Percentiles rank a stretch among this genome's conserved stretches.
These are phyloP conservation scores for Varanus salvator DNA, from an alignment of 2,113 vertebrate species.

Conservation along the genomic window DNA sequence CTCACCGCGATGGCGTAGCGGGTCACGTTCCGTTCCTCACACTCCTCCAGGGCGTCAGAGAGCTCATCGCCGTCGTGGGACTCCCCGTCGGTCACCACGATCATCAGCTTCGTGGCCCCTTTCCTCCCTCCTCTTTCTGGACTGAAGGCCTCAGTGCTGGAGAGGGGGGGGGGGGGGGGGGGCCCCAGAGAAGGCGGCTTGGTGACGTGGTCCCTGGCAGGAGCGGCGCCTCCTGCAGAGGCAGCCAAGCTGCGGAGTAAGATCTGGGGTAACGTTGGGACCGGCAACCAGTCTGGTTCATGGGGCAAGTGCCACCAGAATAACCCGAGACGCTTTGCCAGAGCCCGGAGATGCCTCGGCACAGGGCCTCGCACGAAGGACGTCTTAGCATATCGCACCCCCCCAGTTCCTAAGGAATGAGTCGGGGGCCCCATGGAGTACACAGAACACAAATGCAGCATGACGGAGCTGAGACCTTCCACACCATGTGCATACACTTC, in stretches of 20 bases:
- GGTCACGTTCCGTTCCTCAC: slow-evolving; percentile 86
- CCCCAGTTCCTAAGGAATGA: no score
- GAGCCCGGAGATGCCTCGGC: no score
- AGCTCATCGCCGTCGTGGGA: slow-evolving; percentile 95
- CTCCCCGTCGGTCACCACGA: slow-evolving; percentile 96
- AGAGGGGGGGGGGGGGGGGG: neutral
- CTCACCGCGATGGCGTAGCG: slow-evolving; percentile 94
- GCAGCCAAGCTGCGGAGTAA: neutral
- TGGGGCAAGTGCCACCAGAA: neutral
- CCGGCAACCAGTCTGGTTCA: neutral
- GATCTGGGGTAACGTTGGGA: neutral
- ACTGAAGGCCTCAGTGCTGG: slow-evolving; percentile 92
- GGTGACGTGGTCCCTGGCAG: neutral
- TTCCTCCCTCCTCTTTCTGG: slow-evolving; percentile 82
- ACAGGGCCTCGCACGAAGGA: neutral
- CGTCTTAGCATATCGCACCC: neutral
- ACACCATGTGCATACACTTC: no score
- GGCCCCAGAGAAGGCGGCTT: neutral
- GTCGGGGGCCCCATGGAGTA: no score
- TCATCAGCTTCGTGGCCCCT: slow-evolving; percentile 89
- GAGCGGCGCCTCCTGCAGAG: neutral
- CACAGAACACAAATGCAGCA: no score
- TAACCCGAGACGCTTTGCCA: neutral
- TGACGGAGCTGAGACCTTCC: no score
- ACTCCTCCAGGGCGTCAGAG: slow-evolving; percentile 82